Evolutionary conservation across 2,888 invertebrate genomes (phyloP).

Genomic region (Torymus aiolomorphi): DNA sequence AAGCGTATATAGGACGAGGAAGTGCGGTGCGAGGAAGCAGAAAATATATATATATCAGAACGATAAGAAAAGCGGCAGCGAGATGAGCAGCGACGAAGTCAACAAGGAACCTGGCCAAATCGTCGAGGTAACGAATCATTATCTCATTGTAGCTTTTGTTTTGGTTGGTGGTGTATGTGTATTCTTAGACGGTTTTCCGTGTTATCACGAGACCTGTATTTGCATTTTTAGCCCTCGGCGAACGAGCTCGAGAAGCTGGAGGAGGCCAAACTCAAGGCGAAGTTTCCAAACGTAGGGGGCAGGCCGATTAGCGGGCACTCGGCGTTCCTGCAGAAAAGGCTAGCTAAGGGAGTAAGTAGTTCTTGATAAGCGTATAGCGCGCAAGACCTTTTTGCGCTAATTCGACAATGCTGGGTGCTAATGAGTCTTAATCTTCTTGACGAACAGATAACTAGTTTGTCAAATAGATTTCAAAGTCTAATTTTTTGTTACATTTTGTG

Average conservation of each 20-base stretch:
- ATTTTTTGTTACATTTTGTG: constrained; percentile 3
- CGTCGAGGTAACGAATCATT: constrained; percentile 63
- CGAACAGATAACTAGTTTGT: not conserved
- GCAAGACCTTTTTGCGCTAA: too few relatives aligned
- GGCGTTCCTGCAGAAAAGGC: constrained; percentile 93
- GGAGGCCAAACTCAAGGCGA: constrained; percentile 94
- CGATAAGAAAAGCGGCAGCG: not conserved
- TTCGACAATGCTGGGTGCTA: not conserved
- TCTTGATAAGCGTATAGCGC: constrained; percentile 14
- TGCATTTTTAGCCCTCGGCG: constrained; percentile 74
- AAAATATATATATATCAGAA: too few relatives aligned
- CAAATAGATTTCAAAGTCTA: constrained; percentile 37
- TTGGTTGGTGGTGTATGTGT: not conserved
- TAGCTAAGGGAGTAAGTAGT: constrained; percentile 91
- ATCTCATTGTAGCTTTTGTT: not conserved
- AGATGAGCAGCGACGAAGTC: constrained; percentile 72
- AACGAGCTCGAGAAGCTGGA: constrained; percentile 91
- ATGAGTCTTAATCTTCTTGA: constrained; percentile 4
- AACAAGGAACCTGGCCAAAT: constrained; percentile 66
- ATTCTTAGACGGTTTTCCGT: not conserved
- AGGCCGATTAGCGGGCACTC: constrained; percentile 88
- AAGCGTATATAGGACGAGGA: not conserved
- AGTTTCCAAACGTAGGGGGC: constrained; percentile 87
- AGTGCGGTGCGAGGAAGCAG: not conserved
- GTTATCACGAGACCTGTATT: not conserved